Percentiles rank a stretch among this genome's conserved stretches.
Conservation (phyloP, 1,140 invertebrate species). For the Aphidius gifuensis region DNA sequence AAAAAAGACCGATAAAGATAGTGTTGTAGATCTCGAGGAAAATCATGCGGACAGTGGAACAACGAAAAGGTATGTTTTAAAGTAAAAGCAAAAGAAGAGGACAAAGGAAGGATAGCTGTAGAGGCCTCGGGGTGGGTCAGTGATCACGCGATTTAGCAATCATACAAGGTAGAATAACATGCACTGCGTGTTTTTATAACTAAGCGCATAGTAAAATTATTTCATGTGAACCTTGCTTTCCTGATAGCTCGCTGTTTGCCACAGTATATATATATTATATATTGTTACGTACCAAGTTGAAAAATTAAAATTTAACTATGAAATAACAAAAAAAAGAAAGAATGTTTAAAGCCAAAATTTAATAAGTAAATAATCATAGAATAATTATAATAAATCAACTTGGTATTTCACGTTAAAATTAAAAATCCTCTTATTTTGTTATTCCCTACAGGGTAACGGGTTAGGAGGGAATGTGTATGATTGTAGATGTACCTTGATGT, state of each 20-base stretch:
- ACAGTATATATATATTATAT: not conserved
- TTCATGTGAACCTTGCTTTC: constrained; percentile 39
- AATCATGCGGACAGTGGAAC: not conserved
- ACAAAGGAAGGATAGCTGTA: constrained; percentile 2
- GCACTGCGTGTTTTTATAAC: constrained; percentile 47
- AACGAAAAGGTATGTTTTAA: not conserved
- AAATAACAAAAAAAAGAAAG: no score
- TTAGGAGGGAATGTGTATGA: no score
- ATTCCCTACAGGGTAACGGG: no score
- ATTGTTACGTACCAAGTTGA: no score
- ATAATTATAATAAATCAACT: no score
- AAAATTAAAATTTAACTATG: no score
- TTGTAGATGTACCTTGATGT: no score
- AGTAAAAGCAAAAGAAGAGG: constrained; percentile 14
- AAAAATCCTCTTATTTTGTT: no score
- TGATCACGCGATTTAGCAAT: constrained; percentile 52
- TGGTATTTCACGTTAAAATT: no score
- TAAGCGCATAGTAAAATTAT: constrained; percentile 53
- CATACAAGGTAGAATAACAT: constrained; percentile 46
- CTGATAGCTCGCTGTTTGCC: constrained; percentile 29
- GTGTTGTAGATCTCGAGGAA: not conserved
- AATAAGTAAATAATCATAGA: no score
- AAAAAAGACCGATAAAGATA: no score
- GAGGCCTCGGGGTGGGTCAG: constrained; percentile 5
- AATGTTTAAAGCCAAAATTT: no score